Evolutionary conservation across 2,113 vertebrate genomes (phyloP).

Genomic region (Bujurquina vittata): DNA sequence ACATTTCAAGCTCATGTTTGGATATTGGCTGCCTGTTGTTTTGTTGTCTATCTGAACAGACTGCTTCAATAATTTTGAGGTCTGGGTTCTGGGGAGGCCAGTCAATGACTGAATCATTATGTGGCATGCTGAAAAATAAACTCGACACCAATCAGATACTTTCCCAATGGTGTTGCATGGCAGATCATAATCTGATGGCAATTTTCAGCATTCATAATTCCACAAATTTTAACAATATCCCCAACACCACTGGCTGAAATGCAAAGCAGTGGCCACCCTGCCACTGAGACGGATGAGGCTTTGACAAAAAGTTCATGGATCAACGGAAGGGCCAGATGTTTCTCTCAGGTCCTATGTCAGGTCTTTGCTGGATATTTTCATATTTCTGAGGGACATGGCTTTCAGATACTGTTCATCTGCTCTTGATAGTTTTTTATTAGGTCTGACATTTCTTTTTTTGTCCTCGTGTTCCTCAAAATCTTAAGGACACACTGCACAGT

Average conservation of each 20-base stretch:
- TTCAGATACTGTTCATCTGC: neutral
- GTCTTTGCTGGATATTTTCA: too few relatives aligned
- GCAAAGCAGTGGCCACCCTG: neutral
- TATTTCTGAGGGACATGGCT: too few relatives aligned
- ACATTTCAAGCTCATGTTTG: neutral
- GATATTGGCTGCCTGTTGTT: neutral
- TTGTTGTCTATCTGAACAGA: neutral
- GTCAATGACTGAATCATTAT: neutral
- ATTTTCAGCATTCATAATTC: neutral
- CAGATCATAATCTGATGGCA: neutral
- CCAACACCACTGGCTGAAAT: neutral
- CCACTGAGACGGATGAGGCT: neutral
- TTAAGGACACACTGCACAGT: neutral
- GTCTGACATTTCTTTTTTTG: neutral
- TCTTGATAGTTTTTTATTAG: neutral
- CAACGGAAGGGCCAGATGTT: too few relatives aligned
- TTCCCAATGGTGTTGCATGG: neutral
- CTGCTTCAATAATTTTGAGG: neutral
- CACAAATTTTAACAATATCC: neutral
- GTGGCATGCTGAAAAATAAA: neutral
- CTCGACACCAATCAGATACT: neutral
- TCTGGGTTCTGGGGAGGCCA: neutral
- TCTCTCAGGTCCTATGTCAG: too few relatives aligned
- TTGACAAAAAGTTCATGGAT: neutral
- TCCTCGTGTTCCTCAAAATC: neutral